Conservation (phyloP, 2,888 invertebrate species). For the Diabrotica balteata region DNA sequence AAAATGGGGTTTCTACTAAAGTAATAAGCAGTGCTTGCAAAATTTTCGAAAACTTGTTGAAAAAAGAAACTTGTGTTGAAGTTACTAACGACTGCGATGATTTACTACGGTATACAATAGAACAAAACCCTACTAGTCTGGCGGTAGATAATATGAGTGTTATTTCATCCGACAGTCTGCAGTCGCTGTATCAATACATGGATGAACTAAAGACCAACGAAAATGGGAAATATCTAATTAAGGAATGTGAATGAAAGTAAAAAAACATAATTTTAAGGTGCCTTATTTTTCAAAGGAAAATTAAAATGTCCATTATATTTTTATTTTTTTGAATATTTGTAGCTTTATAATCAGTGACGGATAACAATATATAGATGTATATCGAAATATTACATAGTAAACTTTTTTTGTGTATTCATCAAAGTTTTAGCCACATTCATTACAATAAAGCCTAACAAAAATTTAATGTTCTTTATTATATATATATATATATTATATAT, state of each 20-base stretch:
- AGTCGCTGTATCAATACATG: conserved; percentile 53
- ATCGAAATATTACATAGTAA: not conserved
- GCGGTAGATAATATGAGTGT: conserved; percentile 17
- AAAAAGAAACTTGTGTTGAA: conserved; percentile 40
- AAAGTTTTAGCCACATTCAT: no score
- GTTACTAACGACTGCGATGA: conserved; percentile 41
- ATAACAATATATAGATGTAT: conserved; percentile 7
- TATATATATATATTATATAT: no score
- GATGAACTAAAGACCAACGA: conserved; percentile 47
- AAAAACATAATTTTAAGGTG: conserved; percentile 26
- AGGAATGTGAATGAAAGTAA: conserved; percentile 26
- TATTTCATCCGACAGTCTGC: conserved; percentile 46
- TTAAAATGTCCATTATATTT: conserved; percentile 30
- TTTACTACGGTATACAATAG: conserved; percentile 38
- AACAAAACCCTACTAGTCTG: conserved; percentile 15
- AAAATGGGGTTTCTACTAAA: conserved; percentile 36
- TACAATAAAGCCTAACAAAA: no score
- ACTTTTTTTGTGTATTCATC: not conserved
- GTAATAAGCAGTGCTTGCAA: conserved; percentile 43
- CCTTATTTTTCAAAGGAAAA: conserved; percentile 31
- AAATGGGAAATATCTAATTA: conserved; percentile 33
- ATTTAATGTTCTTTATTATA: conserved; percentile 1
- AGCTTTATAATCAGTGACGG: conserved; percentile 17
- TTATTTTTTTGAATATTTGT: conserved; percentile 16
- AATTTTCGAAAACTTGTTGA: conserved; percentile 51